Evolutionary conservation across 2,113 vertebrate genomes (phyloP), one percentile per base, ranked within the genome.

Genomic region (Carassius carassius): DNA sequence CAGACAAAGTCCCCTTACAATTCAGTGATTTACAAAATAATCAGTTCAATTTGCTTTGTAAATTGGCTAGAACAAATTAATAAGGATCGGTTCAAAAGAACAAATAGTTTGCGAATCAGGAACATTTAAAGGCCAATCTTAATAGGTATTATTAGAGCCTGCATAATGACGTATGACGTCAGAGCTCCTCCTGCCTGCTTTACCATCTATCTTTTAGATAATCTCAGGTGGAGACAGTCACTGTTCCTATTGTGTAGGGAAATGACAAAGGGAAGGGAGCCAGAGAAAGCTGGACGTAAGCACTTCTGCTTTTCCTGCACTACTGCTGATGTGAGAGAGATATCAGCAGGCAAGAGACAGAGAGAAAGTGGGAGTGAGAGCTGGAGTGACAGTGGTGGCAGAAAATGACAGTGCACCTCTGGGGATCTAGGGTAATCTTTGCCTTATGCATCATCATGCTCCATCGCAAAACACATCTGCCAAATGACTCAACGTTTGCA

Each of bases 261-360:
- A 63, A 84, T 81, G 67, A 78, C 80, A 72, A 51, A 58, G 23
- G 51, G 16, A 78, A 86, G 41, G 49, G 65, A 85, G 67, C 63
- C 41, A 72, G 70, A 82, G 79, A 91, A 90, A 81, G 73, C 67
- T 62, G 19, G 60, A 82, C 41, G 85, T 89, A 89, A 90, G 90
- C 90, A 88, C 62, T 91, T 91, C 78, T 88, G 75, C 86, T 87
- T 86, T 87, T 76, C 73, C 69, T 73, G 79, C 81, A 89, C 85
- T 87, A 88, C 60, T 89, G 86, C 90, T 90, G 89, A 89, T 89
- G 86, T 86, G 86, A 85, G 75, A 83, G 67, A 89, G 87, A 90
- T 87, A 87, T 84, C 86, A 84, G 25, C 62, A 37, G 47, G 73
- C 58, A 63, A 60, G 29, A 72, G 79, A 85, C 44, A 54, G 72